phyloP scores from a whole-genome alignment of 2,113 vertebrate species.

The Hippopotamus amphibius region DNA sequence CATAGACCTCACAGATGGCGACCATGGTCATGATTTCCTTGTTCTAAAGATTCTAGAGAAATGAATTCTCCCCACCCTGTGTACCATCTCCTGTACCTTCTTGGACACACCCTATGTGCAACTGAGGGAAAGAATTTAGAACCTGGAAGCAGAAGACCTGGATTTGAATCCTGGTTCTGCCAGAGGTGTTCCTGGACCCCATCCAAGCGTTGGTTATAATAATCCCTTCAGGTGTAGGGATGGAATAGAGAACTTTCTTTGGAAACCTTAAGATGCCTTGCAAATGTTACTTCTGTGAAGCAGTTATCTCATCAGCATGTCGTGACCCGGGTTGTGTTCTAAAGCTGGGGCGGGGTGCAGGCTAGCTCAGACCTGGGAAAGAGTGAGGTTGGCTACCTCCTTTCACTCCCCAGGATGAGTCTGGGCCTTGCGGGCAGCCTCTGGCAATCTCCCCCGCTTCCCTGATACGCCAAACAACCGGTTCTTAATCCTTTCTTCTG shows the following conservation, averaged over 20 bases:
- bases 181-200: neutral
- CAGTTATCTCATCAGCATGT: neutral
- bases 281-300: neutral
- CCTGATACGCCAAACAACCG: neutral
- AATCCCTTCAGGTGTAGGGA: neutral
- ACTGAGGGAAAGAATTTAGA: neutral
- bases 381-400: neutral
- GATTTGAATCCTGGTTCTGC: neutral
- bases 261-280: conserved; percentile 14
- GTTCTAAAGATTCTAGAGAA: neutral
- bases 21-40: neutral
- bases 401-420: neutral
- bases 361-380: neutral
- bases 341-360: neutral
- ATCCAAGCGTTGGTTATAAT: neutral
- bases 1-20: neutral
- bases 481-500: neutral
- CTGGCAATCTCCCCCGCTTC: neutral
- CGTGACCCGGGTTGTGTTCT: neutral
- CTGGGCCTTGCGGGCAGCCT: neutral
- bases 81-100: neutral
- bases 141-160: conserved; percentile 9
- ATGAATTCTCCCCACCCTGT: neutral
- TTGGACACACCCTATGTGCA: neutral
- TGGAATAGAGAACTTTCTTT: neutral